phyloP scores from a whole-genome alignment of 1,140 invertebrate species.

The Laodelphax striatellus region DNA sequence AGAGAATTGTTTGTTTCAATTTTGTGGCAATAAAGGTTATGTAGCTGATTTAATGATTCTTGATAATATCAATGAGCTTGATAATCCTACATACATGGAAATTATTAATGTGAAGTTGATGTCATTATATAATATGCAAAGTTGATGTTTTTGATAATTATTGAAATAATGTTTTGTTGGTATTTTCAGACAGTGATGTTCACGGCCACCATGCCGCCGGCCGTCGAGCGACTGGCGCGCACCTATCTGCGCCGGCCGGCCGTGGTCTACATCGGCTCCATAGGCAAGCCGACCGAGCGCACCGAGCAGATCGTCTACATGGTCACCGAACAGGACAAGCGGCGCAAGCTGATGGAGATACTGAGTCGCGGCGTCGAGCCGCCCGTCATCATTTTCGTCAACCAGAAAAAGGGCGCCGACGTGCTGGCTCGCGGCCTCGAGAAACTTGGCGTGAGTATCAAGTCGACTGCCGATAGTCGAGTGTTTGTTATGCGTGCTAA shows the following conservation, averaged over 20 bases:
- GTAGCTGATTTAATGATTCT: too few species aligned
- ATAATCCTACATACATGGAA: too few species aligned
- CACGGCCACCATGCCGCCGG: slow-evolving; percentile 98
- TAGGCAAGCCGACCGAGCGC: slow-evolving; percentile 94
- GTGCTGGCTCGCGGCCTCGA: slow-evolving; percentile 93
- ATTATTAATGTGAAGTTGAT: too few species aligned
- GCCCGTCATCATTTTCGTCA: slow-evolving; percentile 99
- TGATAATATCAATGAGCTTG: too few species aligned
- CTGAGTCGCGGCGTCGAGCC: slow-evolving; percentile 80
- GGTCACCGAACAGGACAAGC: slow-evolving; percentile 88
- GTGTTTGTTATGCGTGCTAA: slow-evolving; percentile 2
- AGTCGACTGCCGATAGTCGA: too few species aligned
- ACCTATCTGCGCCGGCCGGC: slow-evolving; percentile 92
- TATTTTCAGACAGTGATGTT: slow-evolving; percentile 98
- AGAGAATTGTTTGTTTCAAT: too few species aligned
- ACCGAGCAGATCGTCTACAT: slow-evolving; percentile 97
- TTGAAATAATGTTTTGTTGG: slow-evolving; percentile 16
- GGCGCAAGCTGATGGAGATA: slow-evolving; percentile 79
- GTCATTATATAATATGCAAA: too few species aligned
- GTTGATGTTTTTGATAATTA: too few species aligned
- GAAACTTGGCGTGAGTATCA: slow-evolving; percentile 70
- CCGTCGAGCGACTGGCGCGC: slow-evolving; percentile 90
- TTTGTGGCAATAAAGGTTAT: too few species aligned
- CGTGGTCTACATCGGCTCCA: slow-evolving; percentile 96
- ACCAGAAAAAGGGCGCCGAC: slow-evolving; percentile 99